phyloP scores from a whole-genome alignment of 2,888 invertebrate species.

The Bembecia ichneumoniformis region DNA sequence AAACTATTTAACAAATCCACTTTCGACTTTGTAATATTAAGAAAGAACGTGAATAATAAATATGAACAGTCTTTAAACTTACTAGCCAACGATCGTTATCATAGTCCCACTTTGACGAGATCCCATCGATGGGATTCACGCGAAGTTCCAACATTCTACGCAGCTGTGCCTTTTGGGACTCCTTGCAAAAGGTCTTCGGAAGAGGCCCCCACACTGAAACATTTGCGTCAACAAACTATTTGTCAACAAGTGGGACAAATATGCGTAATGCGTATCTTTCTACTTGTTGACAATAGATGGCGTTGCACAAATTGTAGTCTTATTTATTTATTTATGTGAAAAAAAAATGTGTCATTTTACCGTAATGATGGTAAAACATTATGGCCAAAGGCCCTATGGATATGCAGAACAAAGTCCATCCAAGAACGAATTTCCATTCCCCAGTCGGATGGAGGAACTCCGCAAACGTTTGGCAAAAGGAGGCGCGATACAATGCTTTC shows the following conservation, averaged over 20 bases:
- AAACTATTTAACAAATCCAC: no score
- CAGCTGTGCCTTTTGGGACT: constrained; percentile 79
- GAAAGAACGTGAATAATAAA: constrained; percentile 1
- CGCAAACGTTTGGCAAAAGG: constrained; percentile 92
- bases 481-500: constrained; percentile 91
- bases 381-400: constrained; percentile 69
- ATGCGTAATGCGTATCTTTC: no score
- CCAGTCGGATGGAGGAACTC: constrained; percentile 90
- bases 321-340: no score
- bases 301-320: no score
- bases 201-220: constrained; percentile 42
- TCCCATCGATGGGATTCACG: constrained; percentile 84
- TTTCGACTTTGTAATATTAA: no score
- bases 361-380: constrained; percentile 70
- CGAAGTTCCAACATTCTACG: constrained; percentile 82
- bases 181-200: constrained; percentile 77
- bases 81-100: constrained; percentile 87
- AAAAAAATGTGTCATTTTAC: constrained; percentile 44
- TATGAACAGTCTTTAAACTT: constrained; percentile 5
- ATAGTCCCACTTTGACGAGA: constrained; percentile 88
- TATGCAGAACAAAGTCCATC: constrained; percentile 68
- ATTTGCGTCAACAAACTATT: no score
- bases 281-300: no score
- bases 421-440: constrained; percentile 83
- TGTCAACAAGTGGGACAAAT: no score